Conservation (phyloP, 2,888 invertebrate genomes). For the Minunthozetes semirufus region DNA sequence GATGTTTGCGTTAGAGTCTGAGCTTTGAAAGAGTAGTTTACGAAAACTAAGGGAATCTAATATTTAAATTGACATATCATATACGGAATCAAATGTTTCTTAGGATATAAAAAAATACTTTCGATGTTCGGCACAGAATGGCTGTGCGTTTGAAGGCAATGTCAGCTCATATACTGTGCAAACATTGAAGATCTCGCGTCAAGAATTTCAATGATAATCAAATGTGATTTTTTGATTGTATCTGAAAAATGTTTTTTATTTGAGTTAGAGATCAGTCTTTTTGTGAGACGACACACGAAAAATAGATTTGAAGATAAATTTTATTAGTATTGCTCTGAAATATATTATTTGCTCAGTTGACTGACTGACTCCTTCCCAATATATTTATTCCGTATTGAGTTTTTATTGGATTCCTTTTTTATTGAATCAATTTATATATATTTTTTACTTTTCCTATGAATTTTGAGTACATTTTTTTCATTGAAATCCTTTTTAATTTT, state of each 20-base stretch:
- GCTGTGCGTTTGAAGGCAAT: too few relatives aligned
- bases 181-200: not conserved
- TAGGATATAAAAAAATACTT: not conserved
- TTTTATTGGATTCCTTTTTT: not conserved
- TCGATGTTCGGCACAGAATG: not conserved
- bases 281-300: not conserved
- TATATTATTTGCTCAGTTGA: constrained; percentile 10
- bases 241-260: not conserved
- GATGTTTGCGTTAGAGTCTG: too few relatives aligned
- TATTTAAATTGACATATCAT: too few relatives aligned
- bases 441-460: not conserved
- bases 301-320: not conserved
- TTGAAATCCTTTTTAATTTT: too few relatives aligned
- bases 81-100: too few relatives aligned
- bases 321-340: constrained; percentile 2
- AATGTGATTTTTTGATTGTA: not conserved
- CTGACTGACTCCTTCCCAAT: not conserved
- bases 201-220: constrained; percentile 21
- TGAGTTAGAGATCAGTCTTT: not conserved
- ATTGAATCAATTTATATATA: not conserved
- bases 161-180: not conserved
- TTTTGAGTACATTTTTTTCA: not conserved
- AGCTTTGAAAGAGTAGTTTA: too few relatives aligned
- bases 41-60: not conserved
- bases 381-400: not conserved